Evolutionary conservation across 2,113 vertebrate genomes (phyloP).

Genomic region (Hippolais icterina): DNA sequence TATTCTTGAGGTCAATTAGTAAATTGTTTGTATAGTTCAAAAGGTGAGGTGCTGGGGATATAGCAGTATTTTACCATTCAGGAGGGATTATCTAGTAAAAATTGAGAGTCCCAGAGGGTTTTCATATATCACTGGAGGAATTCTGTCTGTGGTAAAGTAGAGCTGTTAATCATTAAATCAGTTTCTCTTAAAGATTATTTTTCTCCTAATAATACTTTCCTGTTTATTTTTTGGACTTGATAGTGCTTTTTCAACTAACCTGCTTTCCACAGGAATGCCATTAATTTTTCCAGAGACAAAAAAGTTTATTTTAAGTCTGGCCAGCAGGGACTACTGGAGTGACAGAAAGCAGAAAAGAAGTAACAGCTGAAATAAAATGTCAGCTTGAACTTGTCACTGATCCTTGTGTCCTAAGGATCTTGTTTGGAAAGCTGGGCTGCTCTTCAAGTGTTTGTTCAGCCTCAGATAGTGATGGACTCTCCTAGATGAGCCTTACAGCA

Average conservation of each 20-base stretch:
- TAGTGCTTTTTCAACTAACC: background rate
- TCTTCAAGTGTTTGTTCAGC: background rate
- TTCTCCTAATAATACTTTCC: conserved; percentile 2
- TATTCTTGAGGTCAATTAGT: background rate
- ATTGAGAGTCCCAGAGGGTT: background rate
- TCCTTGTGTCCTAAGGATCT: background rate
- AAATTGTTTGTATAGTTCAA: background rate
- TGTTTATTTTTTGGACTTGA: conserved; percentile 5
- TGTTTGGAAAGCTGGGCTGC: background rate
- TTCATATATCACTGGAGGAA: background rate
- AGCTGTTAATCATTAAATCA: background rate
- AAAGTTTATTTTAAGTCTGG: conserved; percentile 2
- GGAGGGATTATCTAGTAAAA: background rate
- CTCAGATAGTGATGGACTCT: background rate
- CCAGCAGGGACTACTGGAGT: background rate
- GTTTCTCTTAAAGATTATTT: background rate
- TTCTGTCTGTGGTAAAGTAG: background rate
- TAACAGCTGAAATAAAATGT: background rate
- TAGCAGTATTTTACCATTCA: background rate
- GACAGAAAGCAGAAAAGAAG: conserved; percentile 8
- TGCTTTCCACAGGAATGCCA: background rate
- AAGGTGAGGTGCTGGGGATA: background rate
- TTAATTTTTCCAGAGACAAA: background rate
- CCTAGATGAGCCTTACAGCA: background rate
- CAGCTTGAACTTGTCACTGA: background rate